These are phyloP conservation scores for Ahaetulla prasina DNA, from an alignment of 2,113 vertebrate species.

Conservation along the genomic window DNA sequence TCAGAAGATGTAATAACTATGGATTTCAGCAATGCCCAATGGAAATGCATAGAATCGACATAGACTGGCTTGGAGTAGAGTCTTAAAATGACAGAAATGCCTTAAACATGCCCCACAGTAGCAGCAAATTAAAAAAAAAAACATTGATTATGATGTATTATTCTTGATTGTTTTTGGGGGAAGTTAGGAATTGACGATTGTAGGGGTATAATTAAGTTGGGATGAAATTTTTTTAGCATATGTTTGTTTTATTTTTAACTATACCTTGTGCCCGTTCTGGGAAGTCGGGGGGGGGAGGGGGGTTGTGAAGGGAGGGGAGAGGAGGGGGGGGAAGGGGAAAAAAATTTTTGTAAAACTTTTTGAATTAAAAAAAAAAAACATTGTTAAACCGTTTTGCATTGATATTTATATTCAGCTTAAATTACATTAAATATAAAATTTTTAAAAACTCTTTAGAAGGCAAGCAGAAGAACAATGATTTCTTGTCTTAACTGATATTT, in stretches of 20 bases:
- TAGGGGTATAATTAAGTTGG: no score
- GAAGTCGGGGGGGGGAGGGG: no score
- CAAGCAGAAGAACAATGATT: neutral
- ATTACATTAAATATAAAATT: neutral
- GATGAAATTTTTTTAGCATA: no score
- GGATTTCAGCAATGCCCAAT: constrained; percentile 9
- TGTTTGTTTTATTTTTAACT: no score
- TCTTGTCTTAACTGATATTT: neutral
- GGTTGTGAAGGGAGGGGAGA: no score
- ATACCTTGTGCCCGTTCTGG: no score
- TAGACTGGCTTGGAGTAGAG: constrained; percentile 21
- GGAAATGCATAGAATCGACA: constrained; percentile 35
- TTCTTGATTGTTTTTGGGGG: no score
- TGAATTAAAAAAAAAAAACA: constrained; percentile 30
- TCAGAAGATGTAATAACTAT: constrained; percentile 30
- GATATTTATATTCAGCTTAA: constrained; percentile 12
- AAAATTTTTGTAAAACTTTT: no score
- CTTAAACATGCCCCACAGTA: constrained; percentile 39
- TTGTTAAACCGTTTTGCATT: constrained; percentile 30
- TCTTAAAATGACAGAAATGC: constrained; percentile 26
- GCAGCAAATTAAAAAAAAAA: constrained; percentile 39
- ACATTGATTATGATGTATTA: no score
- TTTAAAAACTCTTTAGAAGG: neutral
- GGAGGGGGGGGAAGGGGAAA: no score
- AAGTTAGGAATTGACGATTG: no score